A percentile compares a stretch with the other conserved stretches of the same genome.
These are phyloP conservation scores for Coleophora deauratella DNA, from an alignment of 2,888 invertebrate species.

Conservation along the genomic window DNA sequence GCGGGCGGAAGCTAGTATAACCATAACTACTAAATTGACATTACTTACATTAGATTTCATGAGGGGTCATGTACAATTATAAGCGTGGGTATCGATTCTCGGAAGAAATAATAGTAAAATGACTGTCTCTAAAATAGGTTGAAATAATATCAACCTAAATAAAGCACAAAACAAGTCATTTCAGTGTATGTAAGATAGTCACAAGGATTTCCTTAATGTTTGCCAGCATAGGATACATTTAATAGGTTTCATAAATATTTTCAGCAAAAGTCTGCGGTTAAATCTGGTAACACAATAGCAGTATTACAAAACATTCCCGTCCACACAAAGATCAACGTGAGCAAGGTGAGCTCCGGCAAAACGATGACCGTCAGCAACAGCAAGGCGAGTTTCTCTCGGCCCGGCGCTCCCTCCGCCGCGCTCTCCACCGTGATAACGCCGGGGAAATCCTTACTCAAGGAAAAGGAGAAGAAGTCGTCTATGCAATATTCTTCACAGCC, in stretches of 20 bases:
- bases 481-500: conserved; percentile 41
- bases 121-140: no score
- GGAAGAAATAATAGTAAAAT: no score
- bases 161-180: no score
- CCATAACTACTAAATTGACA: no score
- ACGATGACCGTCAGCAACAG: conserved; percentile 62
- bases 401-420: conserved; percentile 35
- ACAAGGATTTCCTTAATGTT: no score
- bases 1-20: no score
- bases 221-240: no score
- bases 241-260: background rate
- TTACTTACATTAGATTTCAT: no score
- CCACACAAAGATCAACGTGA: conserved; percentile 51
- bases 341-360: conserved; percentile 46
- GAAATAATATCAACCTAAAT: no score
- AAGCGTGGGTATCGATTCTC: no score
- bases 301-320: conserved; percentile 63
- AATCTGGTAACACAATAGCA: conserved; percentile 45
- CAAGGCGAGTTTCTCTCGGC: conserved; percentile 45
- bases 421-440: conserved; percentile 54
- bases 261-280: conserved; percentile 38
- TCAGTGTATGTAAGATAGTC: no score
- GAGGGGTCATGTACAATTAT: no score
- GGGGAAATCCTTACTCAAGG: conserved; percentile 79
- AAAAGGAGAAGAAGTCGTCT: conserved; percentile 81